phyloP scores from a whole-genome alignment of 1,140 invertebrate genomes.

The Ruditapes philippinarum region DNA sequence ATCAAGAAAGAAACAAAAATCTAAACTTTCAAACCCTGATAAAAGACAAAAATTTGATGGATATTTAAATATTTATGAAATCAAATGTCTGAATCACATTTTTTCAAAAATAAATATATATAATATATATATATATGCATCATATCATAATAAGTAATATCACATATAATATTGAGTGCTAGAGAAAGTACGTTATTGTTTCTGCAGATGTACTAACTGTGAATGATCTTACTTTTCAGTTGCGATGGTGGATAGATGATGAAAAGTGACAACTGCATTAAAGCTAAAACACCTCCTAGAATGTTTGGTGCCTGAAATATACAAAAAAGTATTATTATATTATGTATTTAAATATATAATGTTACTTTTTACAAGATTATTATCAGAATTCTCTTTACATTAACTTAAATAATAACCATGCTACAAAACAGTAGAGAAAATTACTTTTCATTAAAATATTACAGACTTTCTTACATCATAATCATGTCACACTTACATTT shows the following conservation, averaged over 20 bases:
- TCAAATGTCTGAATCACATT: not conserved
- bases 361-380: not conserved
- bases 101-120: not conserved
- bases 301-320: constrained; percentile 51
- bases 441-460: not conserved
- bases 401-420: not conserved
- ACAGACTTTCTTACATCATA: too few species aligned
- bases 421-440: not conserved
- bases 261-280: constrained; percentile 56
- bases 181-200: not conserved
- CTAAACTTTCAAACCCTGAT: too few species aligned
- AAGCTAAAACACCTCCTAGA: constrained; percentile 28
- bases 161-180: not conserved
- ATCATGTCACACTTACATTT: too few species aligned
- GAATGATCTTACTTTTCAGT: constrained; percentile 45
- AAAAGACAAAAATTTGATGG: not conserved
- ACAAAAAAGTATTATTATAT: not conserved
- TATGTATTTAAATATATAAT: too few species aligned
- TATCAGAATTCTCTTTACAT: not conserved
- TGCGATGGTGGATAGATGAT: constrained; percentile 34
- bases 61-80: not conserved
- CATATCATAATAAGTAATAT: not conserved
- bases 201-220: constrained; percentile 29
- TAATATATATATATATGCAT: not conserved
- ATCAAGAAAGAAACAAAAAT: too few species aligned